Evolutionary conservation across 2,797 vertebrate species (phyloP), one percentile per base, ranked within the genome.

Genomic region (Pteronotus mesoamericanus): DNA sequence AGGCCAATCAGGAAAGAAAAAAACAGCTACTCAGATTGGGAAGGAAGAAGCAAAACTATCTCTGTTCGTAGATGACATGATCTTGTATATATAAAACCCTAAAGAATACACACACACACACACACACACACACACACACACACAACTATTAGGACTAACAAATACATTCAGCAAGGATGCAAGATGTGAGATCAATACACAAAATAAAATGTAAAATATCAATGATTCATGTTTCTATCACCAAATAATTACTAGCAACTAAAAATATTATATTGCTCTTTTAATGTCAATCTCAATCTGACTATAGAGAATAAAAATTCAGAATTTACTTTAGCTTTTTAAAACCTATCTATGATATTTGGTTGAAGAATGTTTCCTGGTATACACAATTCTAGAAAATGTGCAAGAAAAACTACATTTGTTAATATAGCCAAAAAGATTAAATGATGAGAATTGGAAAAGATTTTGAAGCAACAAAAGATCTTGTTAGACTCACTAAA

Each of bases 221-320:
- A 97, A 61, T 94, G 91, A 97, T 95, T 80, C 85, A 90, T 94
- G 83, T 95, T 98, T 98, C 96, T 92, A 96, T 96, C 97, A 97
- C 94, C 97, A 98, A 97, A 97, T 98, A 97, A 98, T 98, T 98
- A 97, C 97, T 97, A 96, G 82, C 57, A 94, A 92, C 94, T 93
- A 66, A 98, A 95, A 98, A 97, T 68, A 44, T 61, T 97, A 75
- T 29, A 59, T 59, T 59, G 26, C 6, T 96, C 91, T 97, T 97
- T 97, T 95, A 93, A 94, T 94, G 96, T 97, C 37, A 95, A 95
- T 97, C 94, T 96, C 93, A 96, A 87, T 34, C 94, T 91, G 61
- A 97, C 21, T 96, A 97, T 71, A 79, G 21, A 95, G 37, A 94
- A 92, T 79, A 94, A 85, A 87, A 97, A 97, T 46, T 96, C 74